These are phyloP conservation scores for Fissipunctia ypsillon DNA, from an alignment of 2,888 invertebrate genomes.

Conservation along the genomic window DNA sequence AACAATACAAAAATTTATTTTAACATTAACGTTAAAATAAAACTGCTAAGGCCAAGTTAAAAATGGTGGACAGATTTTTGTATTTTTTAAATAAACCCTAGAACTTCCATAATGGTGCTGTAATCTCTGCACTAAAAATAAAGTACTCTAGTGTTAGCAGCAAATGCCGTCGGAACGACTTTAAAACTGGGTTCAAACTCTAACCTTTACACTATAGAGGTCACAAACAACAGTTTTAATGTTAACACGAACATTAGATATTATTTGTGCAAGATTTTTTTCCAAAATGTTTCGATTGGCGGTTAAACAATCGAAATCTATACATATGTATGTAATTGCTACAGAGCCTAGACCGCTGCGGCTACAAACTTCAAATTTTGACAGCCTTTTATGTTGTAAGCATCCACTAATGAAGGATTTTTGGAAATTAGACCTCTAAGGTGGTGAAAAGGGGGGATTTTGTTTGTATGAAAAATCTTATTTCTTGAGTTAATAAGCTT, in stretches of 20 bases:
- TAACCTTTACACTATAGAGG: too few relatives aligned
- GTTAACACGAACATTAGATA: background rate
- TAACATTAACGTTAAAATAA: constrained; percentile 21
- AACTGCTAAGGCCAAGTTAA: constrained; percentile 21
- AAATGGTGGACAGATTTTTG: background rate
- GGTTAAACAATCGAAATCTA: background rate
- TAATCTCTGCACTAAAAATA: constrained; percentile 15
- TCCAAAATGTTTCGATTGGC: background rate
- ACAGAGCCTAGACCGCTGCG: too few relatives aligned
- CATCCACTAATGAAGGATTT: too few relatives aligned
- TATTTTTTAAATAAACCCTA: constrained; percentile 13
- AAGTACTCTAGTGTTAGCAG: background rate
- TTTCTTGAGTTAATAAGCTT: too few relatives aligned
- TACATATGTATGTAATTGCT: too few relatives aligned
- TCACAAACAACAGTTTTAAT: background rate
- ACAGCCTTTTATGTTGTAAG: too few relatives aligned
- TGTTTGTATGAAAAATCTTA: too few relatives aligned
- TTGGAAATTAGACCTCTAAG: too few relatives aligned
- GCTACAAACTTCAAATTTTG: too few relatives aligned
- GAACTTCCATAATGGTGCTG: background rate
- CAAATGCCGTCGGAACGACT: background rate
- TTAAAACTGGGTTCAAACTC: background rate
- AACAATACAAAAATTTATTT: too few relatives aligned
- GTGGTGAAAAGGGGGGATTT: too few relatives aligned
- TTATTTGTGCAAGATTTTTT: background rate